Percentiles rank a stretch among this genome's conserved stretches.
phyloP scores from a whole-genome alignment of 2,113 vertebrate species.

The Anas platyrhynchos region DNA sequence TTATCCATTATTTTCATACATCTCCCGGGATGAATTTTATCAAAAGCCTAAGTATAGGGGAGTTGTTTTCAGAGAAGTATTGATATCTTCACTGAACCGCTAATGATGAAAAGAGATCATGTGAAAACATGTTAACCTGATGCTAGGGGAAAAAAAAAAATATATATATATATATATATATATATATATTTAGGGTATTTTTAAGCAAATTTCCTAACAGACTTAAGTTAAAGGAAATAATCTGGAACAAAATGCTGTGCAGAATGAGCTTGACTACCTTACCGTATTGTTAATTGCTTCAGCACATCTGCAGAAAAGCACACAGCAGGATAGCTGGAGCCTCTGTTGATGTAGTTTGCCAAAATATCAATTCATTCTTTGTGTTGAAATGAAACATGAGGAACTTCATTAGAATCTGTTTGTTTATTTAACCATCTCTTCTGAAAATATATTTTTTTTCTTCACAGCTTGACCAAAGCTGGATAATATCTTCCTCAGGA shows the following conservation, averaged over 20 bases:
- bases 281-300: constrained; percentile 31
- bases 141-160: neutral
- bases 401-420: neutral
- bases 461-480: constrained; percentile 38
- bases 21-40: neutral
- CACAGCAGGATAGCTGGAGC: neutral
- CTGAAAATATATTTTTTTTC: constrained; percentile 22
- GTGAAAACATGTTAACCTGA: neutral
- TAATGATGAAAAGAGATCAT: neutral
- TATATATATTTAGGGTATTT: neutral
- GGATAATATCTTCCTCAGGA: neutral
- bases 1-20: neutral
- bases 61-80: neutral
- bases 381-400: neutral
- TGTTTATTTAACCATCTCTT: constrained; percentile 21
- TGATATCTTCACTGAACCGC: neutral
- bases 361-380: neutral
- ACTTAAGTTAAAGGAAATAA: neutral
- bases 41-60: neutral
- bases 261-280: neutral
- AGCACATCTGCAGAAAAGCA: neutral
- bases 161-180: too few species aligned
- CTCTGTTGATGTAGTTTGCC: neutral
- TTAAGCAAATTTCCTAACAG: neutral
- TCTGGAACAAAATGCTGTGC: neutral